These are phyloP conservation scores for Anthrax anthrax DNA, from an alignment of 2,888 invertebrate genomes.

Conservation along the genomic window DNA sequence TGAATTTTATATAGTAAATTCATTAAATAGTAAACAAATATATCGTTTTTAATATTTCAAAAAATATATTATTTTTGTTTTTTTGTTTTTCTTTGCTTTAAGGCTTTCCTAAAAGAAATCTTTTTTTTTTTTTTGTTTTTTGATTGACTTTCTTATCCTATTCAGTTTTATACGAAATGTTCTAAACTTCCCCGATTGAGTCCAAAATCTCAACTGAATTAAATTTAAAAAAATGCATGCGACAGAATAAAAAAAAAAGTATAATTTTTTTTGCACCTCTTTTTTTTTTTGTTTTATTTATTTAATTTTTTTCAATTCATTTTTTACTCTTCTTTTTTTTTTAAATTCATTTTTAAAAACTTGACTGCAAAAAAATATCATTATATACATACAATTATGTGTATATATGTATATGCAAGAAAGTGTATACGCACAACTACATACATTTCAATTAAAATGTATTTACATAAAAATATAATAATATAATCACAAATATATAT, in stretches of 20 bases:
- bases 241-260: constrained; percentile 4
- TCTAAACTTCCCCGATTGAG: constrained; percentile 32
- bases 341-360: too few relatives aligned
- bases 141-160: constrained; percentile 14
- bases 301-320: background rate
- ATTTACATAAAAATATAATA: too few relatives aligned
- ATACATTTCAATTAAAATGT: too few relatives aligned
- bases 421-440: too few relatives aligned
- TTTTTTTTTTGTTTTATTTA: constrained; percentile 1
- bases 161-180: constrained; percentile 30
- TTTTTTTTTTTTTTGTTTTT: constrained; percentile 15
- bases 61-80: too few relatives aligned
- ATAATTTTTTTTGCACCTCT: constrained; percentile 6
- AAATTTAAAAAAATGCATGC: constrained; percentile 22
- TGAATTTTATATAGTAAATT: too few relatives aligned
- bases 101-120: too few relatives aligned
- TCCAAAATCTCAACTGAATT: constrained; percentile 36
- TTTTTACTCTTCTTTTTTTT: constrained; percentile 2
- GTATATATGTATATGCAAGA: too few relatives aligned
- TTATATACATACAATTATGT: too few relatives aligned
- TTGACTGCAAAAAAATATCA: constrained; percentile 1
- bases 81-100: constrained; percentile 1
- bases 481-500: too few relatives aligned
- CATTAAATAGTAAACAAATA: too few relatives aligned
- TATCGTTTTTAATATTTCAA: too few relatives aligned